phyloP scores from a whole-genome alignment of 2,797 vertebrate genomes.

The Lacerta bilineata region DNA sequence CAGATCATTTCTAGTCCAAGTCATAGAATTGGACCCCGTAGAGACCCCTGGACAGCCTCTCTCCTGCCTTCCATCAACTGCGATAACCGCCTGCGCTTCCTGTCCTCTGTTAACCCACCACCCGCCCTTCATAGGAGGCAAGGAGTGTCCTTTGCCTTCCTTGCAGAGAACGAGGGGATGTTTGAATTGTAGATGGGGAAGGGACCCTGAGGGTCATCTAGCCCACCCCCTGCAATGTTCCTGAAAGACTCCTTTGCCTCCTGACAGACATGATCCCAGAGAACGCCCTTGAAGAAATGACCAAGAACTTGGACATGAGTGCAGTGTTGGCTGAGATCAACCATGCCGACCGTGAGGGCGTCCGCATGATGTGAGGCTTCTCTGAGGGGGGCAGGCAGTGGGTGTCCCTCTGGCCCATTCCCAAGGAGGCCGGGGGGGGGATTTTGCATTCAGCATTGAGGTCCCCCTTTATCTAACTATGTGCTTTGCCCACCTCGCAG shows the following conservation, averaged over 20 bases:
- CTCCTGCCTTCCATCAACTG: background rate
- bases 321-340: constrained; percentile 91
- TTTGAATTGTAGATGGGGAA: background rate
- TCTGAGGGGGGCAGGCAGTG: no score
- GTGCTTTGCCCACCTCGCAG: constrained; percentile 71
- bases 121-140: background rate
- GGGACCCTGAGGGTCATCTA: background rate
- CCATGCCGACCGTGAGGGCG: constrained; percentile 82
- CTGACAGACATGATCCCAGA: constrained; percentile 95
- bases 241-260: background rate
- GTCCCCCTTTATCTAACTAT: no score
- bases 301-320: constrained; percentile 97
- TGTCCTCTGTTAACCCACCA: background rate
- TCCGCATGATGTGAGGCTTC: constrained; percentile 92
- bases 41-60: background rate
- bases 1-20: background rate
- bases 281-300: constrained; percentile 98
- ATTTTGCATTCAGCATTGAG: background rate
- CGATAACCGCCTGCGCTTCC: background rate
- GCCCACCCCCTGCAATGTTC: no score
- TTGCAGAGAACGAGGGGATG: background rate
- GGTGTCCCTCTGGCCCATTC: constrained; percentile 12
- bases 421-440: background rate
- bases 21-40: background rate
- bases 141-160: background rate